Evolutionary conservation across 2,888 invertebrate species (phyloP), one percentile per base, ranked within the genome.

Genomic region (Drosophila glabriapex): DNA sequence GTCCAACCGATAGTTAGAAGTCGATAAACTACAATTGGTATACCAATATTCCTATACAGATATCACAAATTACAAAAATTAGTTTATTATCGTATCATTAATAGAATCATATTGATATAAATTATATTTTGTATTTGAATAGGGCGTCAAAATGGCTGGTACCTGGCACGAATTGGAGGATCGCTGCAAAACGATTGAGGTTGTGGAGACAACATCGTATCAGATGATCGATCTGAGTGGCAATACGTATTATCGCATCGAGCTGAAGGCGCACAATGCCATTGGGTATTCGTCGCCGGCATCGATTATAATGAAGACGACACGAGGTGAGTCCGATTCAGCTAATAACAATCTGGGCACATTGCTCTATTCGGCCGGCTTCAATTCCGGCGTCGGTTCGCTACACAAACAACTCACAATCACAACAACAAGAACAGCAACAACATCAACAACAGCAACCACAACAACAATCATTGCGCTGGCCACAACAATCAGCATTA

Each of bases 271-370:
- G 53, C 97, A 96, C 93, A 99, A 99, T 93, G 94, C 95, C 31
- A 96, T 98, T 76, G 98, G 98, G 68, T 96, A 94, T 93, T 97
- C 98, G 89, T 94, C 95, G 71, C 96, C 97, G 1, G 96, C 96
- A 50, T 95, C 96, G 91, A 95, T 97, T 83, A 95, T 96, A 92
- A 95, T 98, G 93, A 97, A 96, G 94, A 98, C 98, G 79, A 96
- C 97, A 91, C 95, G 96, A 95, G 97, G 98, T 97, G 96, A 97
- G 97, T 95, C 94, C 91, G 92, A 93, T 92, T 92, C 93, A 78
- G 92, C 91, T 93, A 93, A 91, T 92, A 93, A 93, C 91, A 93
- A 93, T 93, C 92, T 93, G 83, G 93, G 92, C 92, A 92, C 93
- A 80, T 91, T 93, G 86, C 92, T 93, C 89, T 94, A 93, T 91